phyloP scores from a whole-genome alignment of 2,888 invertebrate genomes.

The Unio delphinus region DNA sequence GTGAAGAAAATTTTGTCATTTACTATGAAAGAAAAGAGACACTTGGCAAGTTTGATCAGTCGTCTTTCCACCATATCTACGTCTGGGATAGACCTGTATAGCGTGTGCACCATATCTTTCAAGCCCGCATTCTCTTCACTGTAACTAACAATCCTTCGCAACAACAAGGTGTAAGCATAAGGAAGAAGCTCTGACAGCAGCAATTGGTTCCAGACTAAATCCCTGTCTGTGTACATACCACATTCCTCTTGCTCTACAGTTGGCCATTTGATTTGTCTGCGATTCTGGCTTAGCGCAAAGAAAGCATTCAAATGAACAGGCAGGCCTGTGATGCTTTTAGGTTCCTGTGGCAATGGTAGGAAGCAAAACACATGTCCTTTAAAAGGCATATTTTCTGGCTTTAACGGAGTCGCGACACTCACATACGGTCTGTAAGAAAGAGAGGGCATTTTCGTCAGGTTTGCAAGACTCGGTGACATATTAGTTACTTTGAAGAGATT shows the following conservation, averaged over 20 bases:
- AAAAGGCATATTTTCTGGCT: slow-evolving; percentile 1
- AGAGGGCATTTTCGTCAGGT: slow-evolving; percentile 9
- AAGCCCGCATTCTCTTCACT: slow-evolving; percentile 1
- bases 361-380: slow-evolving; percentile 21
- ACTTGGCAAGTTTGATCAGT: slow-evolving; percentile 8
- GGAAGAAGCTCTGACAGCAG: slow-evolving; percentile 25
- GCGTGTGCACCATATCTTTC: neutral
- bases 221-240: slow-evolving; percentile 11
- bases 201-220: slow-evolving; percentile 19
- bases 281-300: slow-evolving; percentile 20
- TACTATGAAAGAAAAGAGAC: slow-evolving; percentile 5
- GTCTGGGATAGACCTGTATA: slow-evolving; percentile 16
- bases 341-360: slow-evolving; percentile 25
- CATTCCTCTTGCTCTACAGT: slow-evolving; percentile 6
- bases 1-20: slow-evolving; percentile 14
- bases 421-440: slow-evolving; percentile 14
- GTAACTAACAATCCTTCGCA: slow-evolving; percentile 2
- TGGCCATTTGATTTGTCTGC: slow-evolving; percentile 20
- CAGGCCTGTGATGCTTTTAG: slow-evolving; percentile 8
- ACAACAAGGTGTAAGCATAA: slow-evolving; percentile 12
- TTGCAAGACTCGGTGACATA: slow-evolving; percentile 1
- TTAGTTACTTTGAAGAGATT: slow-evolving; percentile 13
- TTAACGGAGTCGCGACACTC: slow-evolving; percentile 12
- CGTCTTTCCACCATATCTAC: neutral
- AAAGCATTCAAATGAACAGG: slow-evolving; percentile 27